phyloP scores from a whole-genome alignment of 2,113 vertebrate genomes.

The Leucoraja erinaceus region DNA sequence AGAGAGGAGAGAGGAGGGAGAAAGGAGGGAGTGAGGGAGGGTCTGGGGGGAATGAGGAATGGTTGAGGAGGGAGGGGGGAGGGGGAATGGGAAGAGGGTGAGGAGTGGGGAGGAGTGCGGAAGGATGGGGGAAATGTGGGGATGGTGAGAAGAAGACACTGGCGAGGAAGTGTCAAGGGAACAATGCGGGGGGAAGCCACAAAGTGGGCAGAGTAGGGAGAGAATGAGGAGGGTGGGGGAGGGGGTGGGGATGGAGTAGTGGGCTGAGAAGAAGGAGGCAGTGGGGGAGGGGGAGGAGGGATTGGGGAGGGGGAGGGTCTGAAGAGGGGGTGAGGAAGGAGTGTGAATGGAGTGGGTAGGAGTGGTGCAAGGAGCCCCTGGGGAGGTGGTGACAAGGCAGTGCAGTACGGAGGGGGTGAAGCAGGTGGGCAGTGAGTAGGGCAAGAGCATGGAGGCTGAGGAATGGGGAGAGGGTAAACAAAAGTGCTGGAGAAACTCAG shows the following conservation, averaged over 20 bases:
- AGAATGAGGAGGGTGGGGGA: neutral
- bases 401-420: neutral
- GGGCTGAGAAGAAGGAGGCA: neutral
- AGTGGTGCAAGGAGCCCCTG: neutral
- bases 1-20: neutral
- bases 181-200: neutral
- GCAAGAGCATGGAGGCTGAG: too few species aligned
- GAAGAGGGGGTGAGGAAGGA: neutral
- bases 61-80: neutral
- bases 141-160: too few species aligned
- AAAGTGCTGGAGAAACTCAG: too few species aligned
- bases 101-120: neutral
- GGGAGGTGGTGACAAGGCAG: neutral
- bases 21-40: too few species aligned
- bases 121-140: too few species aligned
- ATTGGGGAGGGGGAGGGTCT: neutral
- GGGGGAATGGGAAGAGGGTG: too few species aligned
- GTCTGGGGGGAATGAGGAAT: too few species aligned
- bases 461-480: too few species aligned
- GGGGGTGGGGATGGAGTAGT: neutral
- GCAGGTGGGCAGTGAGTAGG: neutral
- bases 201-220: neutral
- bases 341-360: neutral
- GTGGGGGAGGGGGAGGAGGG: neutral
- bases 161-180: neutral